phyloP scores from a whole-genome alignment of 2,797 vertebrate species.

The Miichthys miiuy region DNA sequence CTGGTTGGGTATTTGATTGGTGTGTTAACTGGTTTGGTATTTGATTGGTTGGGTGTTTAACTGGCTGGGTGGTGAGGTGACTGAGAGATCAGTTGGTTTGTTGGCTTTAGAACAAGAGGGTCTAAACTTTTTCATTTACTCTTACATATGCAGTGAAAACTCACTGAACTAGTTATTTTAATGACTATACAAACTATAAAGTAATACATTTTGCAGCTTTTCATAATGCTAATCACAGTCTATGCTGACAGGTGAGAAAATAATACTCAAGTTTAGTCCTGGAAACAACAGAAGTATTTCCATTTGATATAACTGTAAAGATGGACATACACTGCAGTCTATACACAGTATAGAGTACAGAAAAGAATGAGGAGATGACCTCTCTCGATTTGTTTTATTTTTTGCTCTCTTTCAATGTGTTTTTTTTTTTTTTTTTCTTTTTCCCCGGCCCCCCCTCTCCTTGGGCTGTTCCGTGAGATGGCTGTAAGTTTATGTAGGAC shows the following conservation, averaged over 20 bases:
- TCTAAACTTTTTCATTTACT: not conserved
- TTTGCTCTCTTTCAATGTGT: slow-evolving; percentile 2
- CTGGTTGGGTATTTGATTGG: not conserved
- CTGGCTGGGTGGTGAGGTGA: not conserved
- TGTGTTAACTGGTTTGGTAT: not conserved
- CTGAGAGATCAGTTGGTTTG: not conserved
- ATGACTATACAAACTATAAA: not conserved
- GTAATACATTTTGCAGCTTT: not conserved
- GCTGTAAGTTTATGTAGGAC: slow-evolving; percentile 97
- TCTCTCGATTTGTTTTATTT: slow-evolving; percentile 31
- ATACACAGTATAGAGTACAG: not conserved
- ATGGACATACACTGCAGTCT: not conserved
- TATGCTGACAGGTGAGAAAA: not conserved
- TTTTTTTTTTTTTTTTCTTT: slow-evolving; percentile 13
- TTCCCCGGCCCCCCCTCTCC: slow-evolving; percentile 55
- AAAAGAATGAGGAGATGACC: slow-evolving; percentile 10
- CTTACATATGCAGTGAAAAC: not conserved
- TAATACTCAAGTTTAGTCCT: not conserved
- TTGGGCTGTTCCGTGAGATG: slow-evolving; percentile 90
- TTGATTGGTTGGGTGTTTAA: not conserved
- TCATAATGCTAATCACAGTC: no score
- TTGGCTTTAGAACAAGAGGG: not conserved
- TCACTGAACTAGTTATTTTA: not conserved
- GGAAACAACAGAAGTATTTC: not conserved
- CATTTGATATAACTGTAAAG: not conserved